These are phyloP conservation scores for Noctuana brunneofusca DNA, from an alignment of 2,888 invertebrate genomes.

Conservation along the genomic window DNA sequence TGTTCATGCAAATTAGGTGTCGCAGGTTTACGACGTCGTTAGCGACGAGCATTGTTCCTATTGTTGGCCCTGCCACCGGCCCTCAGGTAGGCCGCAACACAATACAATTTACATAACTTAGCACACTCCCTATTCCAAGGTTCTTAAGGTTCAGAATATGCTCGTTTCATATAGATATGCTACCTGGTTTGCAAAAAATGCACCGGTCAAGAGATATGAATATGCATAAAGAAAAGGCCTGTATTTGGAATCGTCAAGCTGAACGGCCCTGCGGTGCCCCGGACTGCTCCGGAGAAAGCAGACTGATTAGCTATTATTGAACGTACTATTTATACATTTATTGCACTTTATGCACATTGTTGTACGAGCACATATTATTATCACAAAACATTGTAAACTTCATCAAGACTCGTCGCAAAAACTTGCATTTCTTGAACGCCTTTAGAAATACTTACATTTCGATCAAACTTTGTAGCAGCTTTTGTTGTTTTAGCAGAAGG, in stretches of 20 bases:
- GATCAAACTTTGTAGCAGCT: background rate
- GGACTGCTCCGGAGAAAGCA: slow-evolving; percentile 22
- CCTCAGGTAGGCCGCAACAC: slow-evolving; percentile 11
- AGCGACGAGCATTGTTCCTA: slow-evolving; percentile 18
- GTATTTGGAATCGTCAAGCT: slow-evolving; percentile 28
- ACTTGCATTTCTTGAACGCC: background rate
- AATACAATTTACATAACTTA: background rate
- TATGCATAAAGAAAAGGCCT: slow-evolving; percentile 22
- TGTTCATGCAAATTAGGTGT: slow-evolving; percentile 27
- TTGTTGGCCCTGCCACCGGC: slow-evolving; percentile 17
- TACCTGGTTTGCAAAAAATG: slow-evolving; percentile 29
- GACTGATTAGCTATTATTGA: slow-evolving; percentile 20
- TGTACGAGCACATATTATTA: too few species aligned
- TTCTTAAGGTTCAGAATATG: slow-evolving; percentile 4
- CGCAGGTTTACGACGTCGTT: slow-evolving; percentile 24
- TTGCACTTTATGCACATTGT: slow-evolving; percentile 1
- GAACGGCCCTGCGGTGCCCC: too few species aligned
- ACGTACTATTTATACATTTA: background rate
- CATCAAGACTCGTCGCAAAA: slow-evolving; percentile 11
- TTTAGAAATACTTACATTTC: background rate
- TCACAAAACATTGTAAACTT: slow-evolving; percentile 8
- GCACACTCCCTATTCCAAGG: background rate
- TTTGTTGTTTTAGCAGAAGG: background rate
- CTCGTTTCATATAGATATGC: background rate
- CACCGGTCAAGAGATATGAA: slow-evolving; percentile 28